Conservation (phyloP, 37 sponge, comb jelly and placozoan species). For the Bolinopsis microptera region DNA sequence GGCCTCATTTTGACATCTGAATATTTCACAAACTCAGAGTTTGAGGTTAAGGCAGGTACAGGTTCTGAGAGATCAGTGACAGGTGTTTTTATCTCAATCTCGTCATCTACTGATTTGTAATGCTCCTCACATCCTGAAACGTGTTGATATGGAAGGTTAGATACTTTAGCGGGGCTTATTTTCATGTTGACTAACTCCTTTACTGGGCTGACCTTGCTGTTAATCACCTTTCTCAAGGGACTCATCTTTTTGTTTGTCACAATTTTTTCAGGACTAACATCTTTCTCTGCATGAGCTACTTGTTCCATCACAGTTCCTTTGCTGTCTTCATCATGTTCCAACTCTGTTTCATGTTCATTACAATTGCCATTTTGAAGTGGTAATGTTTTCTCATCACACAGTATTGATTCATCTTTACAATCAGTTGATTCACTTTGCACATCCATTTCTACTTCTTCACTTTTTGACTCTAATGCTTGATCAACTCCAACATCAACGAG, state of each 20-base stretch:
- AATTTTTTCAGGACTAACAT: background rate
- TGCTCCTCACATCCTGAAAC: background rate
- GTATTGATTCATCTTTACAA: background rate
- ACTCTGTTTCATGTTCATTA: background rate
- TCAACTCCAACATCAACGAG: background rate
- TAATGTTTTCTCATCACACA: background rate
- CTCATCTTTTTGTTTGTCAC: background rate
- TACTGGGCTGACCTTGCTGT: background rate
- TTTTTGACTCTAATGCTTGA: background rate
- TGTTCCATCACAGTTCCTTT: background rate
- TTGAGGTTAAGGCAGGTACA: background rate
- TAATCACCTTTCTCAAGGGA: background rate
- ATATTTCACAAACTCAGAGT: background rate
- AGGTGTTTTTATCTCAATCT: slow-evolving; percentile 17
- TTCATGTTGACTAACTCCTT: background rate
- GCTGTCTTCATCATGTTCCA: background rate
- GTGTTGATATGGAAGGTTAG: background rate
- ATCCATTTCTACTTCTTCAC: background rate
- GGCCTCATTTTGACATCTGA: background rate
- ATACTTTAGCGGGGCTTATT: background rate
- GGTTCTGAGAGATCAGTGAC: background rate
- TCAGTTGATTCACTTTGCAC: background rate
- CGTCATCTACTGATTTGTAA: slow-evolving; percentile 27
- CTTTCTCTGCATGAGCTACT: background rate
- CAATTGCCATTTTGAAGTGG: background rate